These are phyloP conservation scores for Peromyscus eremicus DNA, from an alignment of 2,797 vertebrate genomes.

Conservation along the genomic window DNA sequence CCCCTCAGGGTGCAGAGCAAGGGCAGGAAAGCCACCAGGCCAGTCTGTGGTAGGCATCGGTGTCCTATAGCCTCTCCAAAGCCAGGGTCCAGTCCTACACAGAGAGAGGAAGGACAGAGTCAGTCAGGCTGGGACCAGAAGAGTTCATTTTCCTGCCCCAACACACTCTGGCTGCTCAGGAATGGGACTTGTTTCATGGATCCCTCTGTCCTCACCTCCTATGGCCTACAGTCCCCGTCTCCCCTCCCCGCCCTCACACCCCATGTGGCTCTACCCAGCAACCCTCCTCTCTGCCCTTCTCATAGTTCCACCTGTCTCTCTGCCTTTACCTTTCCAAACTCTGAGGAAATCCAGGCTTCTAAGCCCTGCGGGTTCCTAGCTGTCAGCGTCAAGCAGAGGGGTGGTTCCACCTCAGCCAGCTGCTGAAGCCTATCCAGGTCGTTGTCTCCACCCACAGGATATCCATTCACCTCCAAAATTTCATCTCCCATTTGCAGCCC, in stretches of 20 bases:
- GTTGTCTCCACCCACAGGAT: conserved; percentile 86
- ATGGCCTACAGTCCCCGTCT: background rate
- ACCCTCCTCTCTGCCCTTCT: background rate
- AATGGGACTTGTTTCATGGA: background rate
- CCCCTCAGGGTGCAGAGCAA: background rate
- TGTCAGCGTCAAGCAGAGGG: conserved; percentile 72
- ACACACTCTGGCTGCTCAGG: background rate
- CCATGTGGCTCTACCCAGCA: background rate
- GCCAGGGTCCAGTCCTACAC: conserved; percentile 53
- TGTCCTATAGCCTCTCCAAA: conserved; percentile 49
- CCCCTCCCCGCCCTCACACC: background rate
- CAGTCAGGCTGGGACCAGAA: background rate
- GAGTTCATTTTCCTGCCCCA: background rate
- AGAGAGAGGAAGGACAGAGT: conserved; percentile 16
- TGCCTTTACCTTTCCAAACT: conserved; percentile 56
- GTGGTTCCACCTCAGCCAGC: conserved; percentile 82
- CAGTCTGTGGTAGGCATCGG: background rate
- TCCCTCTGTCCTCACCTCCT: background rate
- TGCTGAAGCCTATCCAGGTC: conserved; percentile 86
- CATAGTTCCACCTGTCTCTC: background rate
- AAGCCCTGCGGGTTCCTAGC: background rate
- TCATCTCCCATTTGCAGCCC: conserved; percentile 88
- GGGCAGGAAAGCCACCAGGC: background rate
- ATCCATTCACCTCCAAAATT: conserved; percentile 90
- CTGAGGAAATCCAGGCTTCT: background rate